phyloP scores from a whole-genome alignment of 2,113 vertebrate species.

The Martes martes region DNA sequence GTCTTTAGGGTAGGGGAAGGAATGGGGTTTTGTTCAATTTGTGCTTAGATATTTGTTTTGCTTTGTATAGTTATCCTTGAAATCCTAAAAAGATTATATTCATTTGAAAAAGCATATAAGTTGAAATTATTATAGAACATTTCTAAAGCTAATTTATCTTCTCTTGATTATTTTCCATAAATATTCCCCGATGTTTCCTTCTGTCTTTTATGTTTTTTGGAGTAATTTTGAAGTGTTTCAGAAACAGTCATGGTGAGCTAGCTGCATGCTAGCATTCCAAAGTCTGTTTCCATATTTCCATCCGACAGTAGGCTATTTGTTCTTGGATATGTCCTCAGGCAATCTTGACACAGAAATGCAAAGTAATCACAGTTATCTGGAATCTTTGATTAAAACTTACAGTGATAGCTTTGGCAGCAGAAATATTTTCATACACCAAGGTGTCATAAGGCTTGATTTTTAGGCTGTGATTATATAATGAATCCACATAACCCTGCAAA shows the following conservation, averaged over 20 bases:
- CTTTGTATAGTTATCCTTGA: background rate
- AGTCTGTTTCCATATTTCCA: constrained; percentile 66
- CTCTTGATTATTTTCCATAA: constrained; percentile 50
- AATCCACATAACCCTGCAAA: constrained; percentile 12
- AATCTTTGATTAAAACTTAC: constrained; percentile 71
- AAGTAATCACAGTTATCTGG: constrained; percentile 66
- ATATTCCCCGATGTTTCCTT: constrained; percentile 36
- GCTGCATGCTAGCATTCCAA: background rate
- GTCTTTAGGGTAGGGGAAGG: background rate
- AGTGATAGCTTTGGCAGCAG: constrained; percentile 48
- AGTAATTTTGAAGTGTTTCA: constrained; percentile 53
- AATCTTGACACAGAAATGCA: constrained; percentile 62
- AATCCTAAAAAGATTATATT: constrained; percentile 33
- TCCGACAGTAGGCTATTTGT: constrained; percentile 59
- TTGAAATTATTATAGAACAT: constrained; percentile 35
- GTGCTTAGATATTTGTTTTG: background rate
- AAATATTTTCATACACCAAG: constrained; percentile 53
- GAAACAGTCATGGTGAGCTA: constrained; percentile 47
- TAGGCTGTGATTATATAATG: constrained; percentile 46
- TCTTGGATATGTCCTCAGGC: constrained; percentile 58
- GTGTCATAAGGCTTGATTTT: constrained; percentile 21
- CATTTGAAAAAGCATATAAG: background rate
- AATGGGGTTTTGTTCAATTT: constrained; percentile 9
- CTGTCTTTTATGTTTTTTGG: constrained; percentile 44
- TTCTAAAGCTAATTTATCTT: constrained; percentile 50